Percentiles rank a stretch among this genome's conserved stretches.
phyloP scores from a whole-genome alignment of 2,113 vertebrate genomes.

The Sorex fumeus region DNA sequence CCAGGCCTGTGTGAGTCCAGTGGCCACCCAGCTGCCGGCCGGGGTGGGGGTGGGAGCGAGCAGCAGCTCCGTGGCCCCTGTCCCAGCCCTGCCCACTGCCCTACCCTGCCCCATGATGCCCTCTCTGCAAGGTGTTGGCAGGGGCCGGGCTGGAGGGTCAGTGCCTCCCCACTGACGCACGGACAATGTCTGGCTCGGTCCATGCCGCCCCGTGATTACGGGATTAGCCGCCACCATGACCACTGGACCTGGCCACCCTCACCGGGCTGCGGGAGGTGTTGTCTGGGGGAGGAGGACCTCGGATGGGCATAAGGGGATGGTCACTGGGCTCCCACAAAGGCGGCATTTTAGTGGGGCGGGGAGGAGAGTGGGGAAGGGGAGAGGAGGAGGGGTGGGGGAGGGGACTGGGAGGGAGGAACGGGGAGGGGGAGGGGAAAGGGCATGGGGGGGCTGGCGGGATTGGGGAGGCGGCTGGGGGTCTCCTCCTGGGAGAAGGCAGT shows the following conservation, averaged over 20 bases:
- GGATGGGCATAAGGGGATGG: too few species aligned
- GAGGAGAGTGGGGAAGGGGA: too few species aligned
- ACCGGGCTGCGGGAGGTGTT: too few species aligned
- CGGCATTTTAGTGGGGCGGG: not conserved
- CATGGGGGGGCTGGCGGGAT: too few species aligned
- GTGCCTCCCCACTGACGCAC: not conserved
- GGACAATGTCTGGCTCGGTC: slow-evolving; percentile 29
- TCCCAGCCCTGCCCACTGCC: not conserved
- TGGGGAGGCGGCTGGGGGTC: too few species aligned
- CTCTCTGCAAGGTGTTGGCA: fast-evolving
- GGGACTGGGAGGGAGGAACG: too few species aligned
- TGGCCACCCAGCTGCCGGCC: not conserved
- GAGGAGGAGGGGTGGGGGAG: too few species aligned
- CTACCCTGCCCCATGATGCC: not conserved
- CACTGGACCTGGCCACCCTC: too few species aligned
- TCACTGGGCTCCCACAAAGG: not conserved
- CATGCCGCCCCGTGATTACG: slow-evolving; percentile 12
- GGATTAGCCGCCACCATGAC: slow-evolving; percentile 64
- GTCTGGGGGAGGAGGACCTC: too few species aligned
- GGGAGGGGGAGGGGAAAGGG: too few species aligned
- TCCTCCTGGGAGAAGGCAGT: not conserved
- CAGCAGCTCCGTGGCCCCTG: too few species aligned
- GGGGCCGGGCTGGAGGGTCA: not conserved
- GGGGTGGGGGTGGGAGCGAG: not conserved
- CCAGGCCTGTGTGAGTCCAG: not conserved